Evolutionary conservation across 2,797 vertebrate species (phyloP), one percentile per base, ranked within the genome.

Genomic region (Loriculus beryllinus): DNA sequence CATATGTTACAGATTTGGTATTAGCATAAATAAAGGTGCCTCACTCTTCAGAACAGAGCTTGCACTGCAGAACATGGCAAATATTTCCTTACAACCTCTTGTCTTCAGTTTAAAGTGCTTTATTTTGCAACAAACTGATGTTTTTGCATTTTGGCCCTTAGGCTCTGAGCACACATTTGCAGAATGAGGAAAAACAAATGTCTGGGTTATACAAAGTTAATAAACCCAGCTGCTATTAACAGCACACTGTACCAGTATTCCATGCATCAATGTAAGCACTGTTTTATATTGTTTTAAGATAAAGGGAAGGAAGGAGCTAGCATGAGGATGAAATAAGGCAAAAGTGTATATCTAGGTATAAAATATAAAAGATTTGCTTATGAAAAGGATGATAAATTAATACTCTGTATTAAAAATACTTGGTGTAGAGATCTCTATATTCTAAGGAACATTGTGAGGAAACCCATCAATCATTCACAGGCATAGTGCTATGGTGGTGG

Each of bases 41-140:
- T 91, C 51, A 42, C 42, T 81, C 28, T 92, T 92, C 65, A 87
- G 77, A 96, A 43, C 15, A 84, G 78, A 86, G n/a, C 42, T 75
- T 65, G 67, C 57, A 82, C 43, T 91, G 51, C 7, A 70, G 67
- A 12, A 47, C 26, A 47, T 1, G 21, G 22, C 74, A 94, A 92
- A 59, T 88, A 86, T 65, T 91, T 88, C 56, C 74, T 92, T 43
- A 84, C 62, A 91, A 28, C 31, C 39, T 75, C 65, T n/a, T 79
- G 51, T 48, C 7, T 40, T 96, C 57, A 23, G 39, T 89, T 65
- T 92, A 76, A 92, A 88, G 33, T 37, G 25, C 37, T 93, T 74
- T 81, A 62, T 90, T 95, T 96, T 51, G 51, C 49, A 93, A 43
- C 6, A 56, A 70, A 86, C 14, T 28, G 49, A 82, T 64, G 39